Evolutionary conservation across 2,888 invertebrate genomes (phyloP).

Genomic region (Balanococcus diminutus): DNA sequence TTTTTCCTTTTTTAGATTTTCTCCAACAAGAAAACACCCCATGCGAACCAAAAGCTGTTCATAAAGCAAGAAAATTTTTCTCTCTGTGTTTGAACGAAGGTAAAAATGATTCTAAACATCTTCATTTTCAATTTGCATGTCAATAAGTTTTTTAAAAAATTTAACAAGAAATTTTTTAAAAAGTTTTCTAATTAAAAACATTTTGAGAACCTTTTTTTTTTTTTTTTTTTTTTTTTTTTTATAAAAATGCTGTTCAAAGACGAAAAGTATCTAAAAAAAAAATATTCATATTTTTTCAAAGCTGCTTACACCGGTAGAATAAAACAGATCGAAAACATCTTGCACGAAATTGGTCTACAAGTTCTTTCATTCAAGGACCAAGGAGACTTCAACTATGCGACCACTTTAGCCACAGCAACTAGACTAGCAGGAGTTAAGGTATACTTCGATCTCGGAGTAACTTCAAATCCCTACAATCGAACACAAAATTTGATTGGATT

Average conservation of each 20-base stretch:
- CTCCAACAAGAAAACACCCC: slow-evolving; percentile 65
- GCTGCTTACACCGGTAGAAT: background rate
- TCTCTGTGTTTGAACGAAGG: slow-evolving; percentile 69
- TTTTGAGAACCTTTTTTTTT: no score
- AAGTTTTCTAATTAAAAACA: no score
- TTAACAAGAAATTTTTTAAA: background rate
- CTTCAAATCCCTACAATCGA: background rate
- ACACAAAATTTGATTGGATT: background rate
- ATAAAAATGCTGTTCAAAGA: no score
- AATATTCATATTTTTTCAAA: background rate
- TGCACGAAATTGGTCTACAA: background rate
- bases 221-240: no score
- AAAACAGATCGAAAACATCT: background rate
- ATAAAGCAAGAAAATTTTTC: slow-evolving; percentile 68
- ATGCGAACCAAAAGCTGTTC: slow-evolving; percentile 60
- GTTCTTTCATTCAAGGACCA: background rate
- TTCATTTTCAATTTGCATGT: background rate
- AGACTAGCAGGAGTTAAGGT: background rate
- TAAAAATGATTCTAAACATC: no score
- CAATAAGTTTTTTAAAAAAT: no score
- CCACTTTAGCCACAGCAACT: background rate
- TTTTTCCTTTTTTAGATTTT: slow-evolving; percentile 64
- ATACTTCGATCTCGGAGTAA: background rate
- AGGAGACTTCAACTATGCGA: background rate
- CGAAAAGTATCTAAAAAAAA: background rate